Evolutionary conservation across 1,140 invertebrate species (phyloP).

Genomic region (Proctacanthus coquilletti): DNA sequence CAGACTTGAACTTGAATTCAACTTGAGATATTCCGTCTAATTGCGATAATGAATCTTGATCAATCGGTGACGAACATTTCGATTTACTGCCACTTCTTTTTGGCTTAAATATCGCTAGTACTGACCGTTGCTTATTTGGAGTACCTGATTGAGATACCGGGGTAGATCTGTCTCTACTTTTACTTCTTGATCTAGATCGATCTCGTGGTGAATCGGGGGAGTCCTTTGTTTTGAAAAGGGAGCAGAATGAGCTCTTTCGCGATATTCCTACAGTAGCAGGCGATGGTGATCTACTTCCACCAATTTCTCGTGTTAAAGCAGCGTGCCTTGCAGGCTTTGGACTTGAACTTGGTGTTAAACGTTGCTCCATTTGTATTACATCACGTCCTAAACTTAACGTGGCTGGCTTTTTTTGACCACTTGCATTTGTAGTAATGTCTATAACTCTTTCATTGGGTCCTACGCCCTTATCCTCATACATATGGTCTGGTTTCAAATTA

Average conservation of each 20-base stretch:
- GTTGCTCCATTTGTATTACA: constrained; percentile 12
- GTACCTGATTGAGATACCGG: constrained; percentile 30
- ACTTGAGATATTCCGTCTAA: constrained; percentile 11
- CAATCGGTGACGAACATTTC: constrained; percentile 28
- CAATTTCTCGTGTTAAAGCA: constrained; percentile 15
- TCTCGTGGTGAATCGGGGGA: constrained; percentile 25
- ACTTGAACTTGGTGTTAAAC: constrained; percentile 29
- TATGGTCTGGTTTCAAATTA: constrained; percentile 44
- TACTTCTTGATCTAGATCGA: constrained; percentile 39
- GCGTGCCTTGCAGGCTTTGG: constrained; percentile 28
- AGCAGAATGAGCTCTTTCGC: constrained; percentile 62
- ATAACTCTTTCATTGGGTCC: constrained; percentile 24
- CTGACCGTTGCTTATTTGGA: constrained; percentile 42
- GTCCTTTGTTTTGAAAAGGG: constrained; percentile 44
- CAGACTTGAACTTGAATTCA: constrained; percentile 19
- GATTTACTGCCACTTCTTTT: constrained; percentile 29
- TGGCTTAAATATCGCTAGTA: constrained; percentile 44
- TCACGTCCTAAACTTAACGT: constrained; percentile 30
- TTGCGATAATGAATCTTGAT: constrained; percentile 4
- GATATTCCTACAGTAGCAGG: constrained; percentile 39
- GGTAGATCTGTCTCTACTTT: constrained; percentile 39
- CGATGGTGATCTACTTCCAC: constrained; percentile 31
- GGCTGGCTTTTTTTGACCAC: constrained; percentile 29
- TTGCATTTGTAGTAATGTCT: constrained; percentile 19
- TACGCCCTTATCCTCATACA: constrained; percentile 38